phyloP scores from a whole-genome alignment of 2,797 vertebrate genomes.

The Falco naumanni region DNA sequence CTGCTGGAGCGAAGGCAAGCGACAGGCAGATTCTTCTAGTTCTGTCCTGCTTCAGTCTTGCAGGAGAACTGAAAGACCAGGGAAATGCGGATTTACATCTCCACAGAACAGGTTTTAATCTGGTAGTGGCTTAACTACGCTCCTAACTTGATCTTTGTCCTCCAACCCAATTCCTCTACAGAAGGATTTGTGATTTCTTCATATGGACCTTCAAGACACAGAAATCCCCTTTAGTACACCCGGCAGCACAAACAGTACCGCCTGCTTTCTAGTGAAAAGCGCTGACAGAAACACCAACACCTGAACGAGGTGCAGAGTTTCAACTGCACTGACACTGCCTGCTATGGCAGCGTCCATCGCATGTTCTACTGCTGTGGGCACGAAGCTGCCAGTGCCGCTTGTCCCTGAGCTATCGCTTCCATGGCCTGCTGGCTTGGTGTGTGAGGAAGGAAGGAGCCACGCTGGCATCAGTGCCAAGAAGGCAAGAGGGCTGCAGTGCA shows the following conservation, averaged over 20 bases:
- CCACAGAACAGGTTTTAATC: background rate
- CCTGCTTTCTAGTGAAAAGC: background rate
- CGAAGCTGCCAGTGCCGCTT: background rate
- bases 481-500: background rate
- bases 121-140: background rate
- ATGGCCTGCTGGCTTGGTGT: background rate
- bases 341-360: background rate
- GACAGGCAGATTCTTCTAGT: background rate
- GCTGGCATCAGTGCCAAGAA: background rate
- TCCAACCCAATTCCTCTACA: background rate
- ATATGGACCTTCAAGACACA: background rate
- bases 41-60: background rate
- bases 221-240: background rate
- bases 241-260: background rate
- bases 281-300: background rate
- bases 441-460: background rate
- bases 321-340: background rate
- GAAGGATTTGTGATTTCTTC: background rate
- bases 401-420: background rate
- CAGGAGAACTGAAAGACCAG: background rate
- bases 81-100: background rate
- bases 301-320: background rate
- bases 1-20: background rate
- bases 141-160: background rate
- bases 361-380: background rate